Evolutionary conservation across 2,888 invertebrate species (phyloP), one percentile per base, ranked within the genome.

Genomic region (Pollenia amentaria): DNA sequence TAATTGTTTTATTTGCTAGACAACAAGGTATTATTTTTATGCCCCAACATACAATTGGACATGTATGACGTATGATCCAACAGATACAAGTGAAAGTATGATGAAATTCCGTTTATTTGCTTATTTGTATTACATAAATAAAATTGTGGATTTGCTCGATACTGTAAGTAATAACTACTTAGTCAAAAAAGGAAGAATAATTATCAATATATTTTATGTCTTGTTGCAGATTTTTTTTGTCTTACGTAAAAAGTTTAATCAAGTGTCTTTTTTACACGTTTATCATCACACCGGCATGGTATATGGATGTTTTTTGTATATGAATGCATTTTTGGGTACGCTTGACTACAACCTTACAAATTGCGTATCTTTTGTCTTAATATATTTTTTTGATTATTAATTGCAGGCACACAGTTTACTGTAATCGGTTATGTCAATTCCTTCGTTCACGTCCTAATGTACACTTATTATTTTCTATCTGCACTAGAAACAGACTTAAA

Each of bases 251-350:
- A 97, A 97, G 91, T 94, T 95, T 85, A 95, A 94, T 88, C 97
- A 97, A 93, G 94, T 97, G 10, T 94, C 96, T 2, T 97, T 97
- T 90, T 94, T 97, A 11, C 97, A 97, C 90, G 95, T 97, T 0
- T 97, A 97, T 91, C 97, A 97, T 92, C 97, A 97, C 51, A 94
- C 95, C 0, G 96, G 96, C 0, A 97, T 97, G 97, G 95, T 96
- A 0, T 1, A 95, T 1, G 94, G 95, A 0, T 92, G 94, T 85
- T 97, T 96, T 96, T 91, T 92, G 18, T 94, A 94, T 0, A 92
- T 0, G 96, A 95, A 72, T 88, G 87, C 44, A 73, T 93, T 89
- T 90, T 94, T 92, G 96, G 96, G 90, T 93, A 62, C 8, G 16
- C 10, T 6, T 38, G 8, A 12, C 12, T 14, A 14, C 29, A 29